Base-by-base conservation (phyloP, 2,888 invertebrate genomes). In the Conchocele bisecta region DNA sequence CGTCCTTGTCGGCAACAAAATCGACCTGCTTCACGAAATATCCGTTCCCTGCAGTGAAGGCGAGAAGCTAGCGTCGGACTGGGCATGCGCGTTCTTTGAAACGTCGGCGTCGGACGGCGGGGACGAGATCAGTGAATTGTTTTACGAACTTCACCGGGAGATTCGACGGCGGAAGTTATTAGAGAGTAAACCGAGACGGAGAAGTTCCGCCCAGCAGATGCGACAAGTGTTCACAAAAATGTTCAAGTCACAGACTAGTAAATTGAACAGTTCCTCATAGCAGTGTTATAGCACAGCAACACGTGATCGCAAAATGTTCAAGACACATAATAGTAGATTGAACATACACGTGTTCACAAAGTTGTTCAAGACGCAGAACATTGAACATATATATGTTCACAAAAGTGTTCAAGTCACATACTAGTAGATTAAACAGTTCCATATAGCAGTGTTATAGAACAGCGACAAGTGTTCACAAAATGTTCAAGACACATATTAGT, bases 81-180 rank as follows among this genome's bases (percentile, higher is more conserved):
- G 88, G 84, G 87, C 88, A 39, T 87, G 88, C 69, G 88, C 88
- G 0, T 90, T 89, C 74, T 89, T 84, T 75, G 90, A 90, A 65
- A 91, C 85, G 22, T 89, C 88, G 26, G 90, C 90, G 28, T 86
- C 88, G 66, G 90, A 90, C 58, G 90, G 89, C 3, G 85, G 88
- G n/a, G 79, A 82, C 3, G 87, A 88, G 58, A 89, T 90, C n/a
- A 63, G 80, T 6, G 90, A 90, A 66, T 79, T 89, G 42, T 91
- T 90, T 70, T 81, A 88, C 51, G 90, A 90, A 79, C 84, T 90
- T 35, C 86, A 89, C 64, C 79, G 91, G 20, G 90, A 91, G 61
- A 83, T 90, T 9, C 81, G 83, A 46, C 65, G 90, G 39, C 76
- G 89, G 50, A 86, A 87, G 66, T 65, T 85, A 76, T 67, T 88